A percentile compares a stretch with the other conserved stretches of the same genome.
These are phyloP conservation scores for Pandemis heparana DNA, from an alignment of 2,888 invertebrate species.

Conservation along the genomic window DNA sequence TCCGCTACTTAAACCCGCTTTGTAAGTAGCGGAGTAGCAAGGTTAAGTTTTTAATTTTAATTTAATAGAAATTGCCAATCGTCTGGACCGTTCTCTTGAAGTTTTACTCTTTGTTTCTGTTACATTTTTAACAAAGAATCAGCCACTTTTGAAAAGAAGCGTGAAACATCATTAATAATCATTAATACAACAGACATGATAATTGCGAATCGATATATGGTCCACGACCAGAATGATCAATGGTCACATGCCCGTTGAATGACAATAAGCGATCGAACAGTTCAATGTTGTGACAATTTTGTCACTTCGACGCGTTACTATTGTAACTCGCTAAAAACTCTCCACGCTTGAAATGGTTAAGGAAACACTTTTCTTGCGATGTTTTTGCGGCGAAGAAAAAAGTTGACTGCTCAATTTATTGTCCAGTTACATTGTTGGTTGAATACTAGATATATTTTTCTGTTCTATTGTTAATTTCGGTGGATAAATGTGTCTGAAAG, in stretches of 20 bases:
- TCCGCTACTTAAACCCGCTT: too few species aligned
- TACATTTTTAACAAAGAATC: not conserved
- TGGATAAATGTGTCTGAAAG: too few species aligned
- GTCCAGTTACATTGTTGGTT: too few species aligned
- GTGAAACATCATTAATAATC: not conserved
- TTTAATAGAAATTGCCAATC: too few species aligned
- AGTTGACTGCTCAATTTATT: not conserved
- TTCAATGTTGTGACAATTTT: slow-evolving; percentile 16
- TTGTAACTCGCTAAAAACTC: slow-evolving; percentile 1
- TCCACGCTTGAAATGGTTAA: not conserved
- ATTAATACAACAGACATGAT: slow-evolving; percentile 22
- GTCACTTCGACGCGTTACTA: not conserved
- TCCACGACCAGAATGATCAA: slow-evolving; percentile 17
- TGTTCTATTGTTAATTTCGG: too few species aligned
- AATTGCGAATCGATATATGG: slow-evolving; percentile 15
- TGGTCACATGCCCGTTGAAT: slow-evolving; percentile 29
- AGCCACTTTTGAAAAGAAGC: not conserved
- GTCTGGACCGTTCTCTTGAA: too few species aligned
- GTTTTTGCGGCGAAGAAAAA: not conserved
- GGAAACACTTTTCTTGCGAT: not conserved
- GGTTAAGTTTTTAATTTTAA: too few species aligned
- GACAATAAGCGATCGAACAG: slow-evolving; percentile 6
- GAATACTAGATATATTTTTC: too few species aligned
- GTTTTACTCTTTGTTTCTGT: too few species aligned
- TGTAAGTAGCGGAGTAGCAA: too few species aligned